These are phyloP conservation scores for Varecia variegata DNA, from an alignment of 2,797 vertebrate species.

Conservation along the genomic window DNA sequence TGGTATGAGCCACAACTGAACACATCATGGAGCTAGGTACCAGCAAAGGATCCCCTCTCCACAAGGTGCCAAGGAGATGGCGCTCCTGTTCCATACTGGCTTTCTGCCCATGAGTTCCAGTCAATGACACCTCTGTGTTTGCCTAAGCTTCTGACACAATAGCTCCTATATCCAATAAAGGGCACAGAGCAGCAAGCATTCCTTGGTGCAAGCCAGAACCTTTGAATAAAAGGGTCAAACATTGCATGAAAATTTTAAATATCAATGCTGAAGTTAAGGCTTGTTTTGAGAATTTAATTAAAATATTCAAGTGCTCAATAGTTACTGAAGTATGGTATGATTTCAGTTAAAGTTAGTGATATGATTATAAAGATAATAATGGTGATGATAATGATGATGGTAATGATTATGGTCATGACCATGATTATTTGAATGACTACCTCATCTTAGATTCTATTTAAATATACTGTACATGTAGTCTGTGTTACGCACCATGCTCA, in stretches of 20 bases:
- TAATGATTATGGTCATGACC: neutral
- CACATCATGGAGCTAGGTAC: rapidly evolving
- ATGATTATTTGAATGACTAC: neutral
- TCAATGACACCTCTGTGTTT: neutral
- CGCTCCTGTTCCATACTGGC: neutral
- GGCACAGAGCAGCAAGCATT: neutral
- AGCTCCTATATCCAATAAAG: neutral
- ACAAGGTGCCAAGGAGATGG: neutral
- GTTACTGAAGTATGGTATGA: neutral
- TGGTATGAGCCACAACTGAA: neutral
- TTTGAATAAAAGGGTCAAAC: neutral
- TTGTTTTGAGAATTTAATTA: slow-evolving; percentile 22
- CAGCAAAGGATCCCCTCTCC: neutral
- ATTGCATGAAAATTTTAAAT: neutral
- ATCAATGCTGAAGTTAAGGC: neutral
- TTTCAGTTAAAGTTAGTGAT: neutral
- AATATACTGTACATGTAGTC: neutral
- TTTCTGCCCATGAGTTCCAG: neutral
- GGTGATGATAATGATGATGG: neutral
- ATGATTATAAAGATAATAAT: neutral
- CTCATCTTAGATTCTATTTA: neutral
- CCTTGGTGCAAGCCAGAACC: neutral
- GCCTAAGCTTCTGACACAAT: neutral
- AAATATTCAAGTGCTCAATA: neutral
- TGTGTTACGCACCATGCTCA: neutral